Evolutionary conservation across 2,113 vertebrate genomes (phyloP), one percentile per base, ranked within the genome.

Genomic region (Taxidea taxus): DNA sequence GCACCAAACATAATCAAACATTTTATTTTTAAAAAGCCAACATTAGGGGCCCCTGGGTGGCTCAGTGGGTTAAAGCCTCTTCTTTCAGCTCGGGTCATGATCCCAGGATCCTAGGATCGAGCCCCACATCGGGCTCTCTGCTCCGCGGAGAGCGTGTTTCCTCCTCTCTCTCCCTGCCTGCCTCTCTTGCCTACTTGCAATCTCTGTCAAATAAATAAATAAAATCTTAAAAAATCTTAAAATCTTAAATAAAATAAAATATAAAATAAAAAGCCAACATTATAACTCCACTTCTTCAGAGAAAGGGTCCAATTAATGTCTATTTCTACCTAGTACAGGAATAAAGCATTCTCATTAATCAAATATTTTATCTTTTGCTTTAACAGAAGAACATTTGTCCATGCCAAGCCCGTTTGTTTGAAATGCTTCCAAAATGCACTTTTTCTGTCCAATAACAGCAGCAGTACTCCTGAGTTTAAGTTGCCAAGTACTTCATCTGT

Each of bases 311-410:
- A 75, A 37, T 84, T 95, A 89, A 87, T 62, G 75, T 92, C 97
- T 92, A 11, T 68, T 92, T 96, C 60, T 21, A 74, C 60, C 82
- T 58, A 68, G 23, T 37, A 66, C 18, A 91, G 37, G 42, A 92
- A 94, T 81, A 94, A 87, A 97, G n/a, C 60, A 70, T 87, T 83
- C 83, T 72, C 70, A 77, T 56, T 92, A 92, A 80, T 91, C 75
- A 91, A 92, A 95, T 81, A 90, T 60, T 83, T 42, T 64, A 56
- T 75, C 75, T 94, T 81, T 49, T 70, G 70, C 72, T 87, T 85
- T 84, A 94, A 95, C 1, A 75, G 62, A 94, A 89, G 77, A 94
- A 91, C 29, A 49, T 66, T 77, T 44, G 64, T 91, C 62, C 7
- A 37, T 77, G 56, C 56, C 81, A 70, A 92, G 16, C 29, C 51